phyloP scores from a whole-genome alignment of 2,888 invertebrate genomes.

The Abrostola triplasia region DNA sequence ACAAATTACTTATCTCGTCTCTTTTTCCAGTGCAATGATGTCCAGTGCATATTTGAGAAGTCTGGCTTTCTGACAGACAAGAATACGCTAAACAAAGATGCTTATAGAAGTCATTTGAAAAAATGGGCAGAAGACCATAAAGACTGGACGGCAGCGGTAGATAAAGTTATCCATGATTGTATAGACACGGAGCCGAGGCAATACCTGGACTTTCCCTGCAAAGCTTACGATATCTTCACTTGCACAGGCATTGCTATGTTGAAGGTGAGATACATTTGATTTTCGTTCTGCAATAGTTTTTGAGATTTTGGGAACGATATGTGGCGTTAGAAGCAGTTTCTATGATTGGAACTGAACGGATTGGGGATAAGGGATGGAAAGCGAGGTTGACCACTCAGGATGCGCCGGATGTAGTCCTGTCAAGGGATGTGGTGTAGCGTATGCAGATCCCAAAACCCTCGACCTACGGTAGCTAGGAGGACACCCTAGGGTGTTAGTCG shows the following conservation, averaged over 20 bases:
- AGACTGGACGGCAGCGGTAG: constrained; percentile 74
- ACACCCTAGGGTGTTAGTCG: too few relatives aligned
- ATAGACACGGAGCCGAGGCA: constrained; percentile 78
- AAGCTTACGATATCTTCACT: constrained; percentile 81
- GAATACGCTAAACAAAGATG: constrained; percentile 75
- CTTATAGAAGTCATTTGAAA: constrained; percentile 71
- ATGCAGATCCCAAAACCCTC: too few relatives aligned
- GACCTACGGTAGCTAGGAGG: too few relatives aligned
- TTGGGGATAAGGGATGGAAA: too few relatives aligned
- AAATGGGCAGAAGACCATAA: constrained; percentile 73
- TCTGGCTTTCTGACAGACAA: constrained; percentile 78
- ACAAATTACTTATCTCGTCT: not conserved
- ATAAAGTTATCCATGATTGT: constrained; percentile 78
- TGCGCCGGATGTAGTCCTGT: too few relatives aligned
- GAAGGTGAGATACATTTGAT: constrained; percentile 66
- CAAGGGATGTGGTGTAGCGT: too few relatives aligned
- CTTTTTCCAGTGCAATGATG: constrained; percentile 77
- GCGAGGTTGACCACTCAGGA: too few relatives aligned
- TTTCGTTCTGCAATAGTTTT: too few relatives aligned
- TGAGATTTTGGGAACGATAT: too few relatives aligned
- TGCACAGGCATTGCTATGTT: constrained; percentile 84
- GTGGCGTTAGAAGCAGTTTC: too few relatives aligned
- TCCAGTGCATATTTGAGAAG: constrained; percentile 81
- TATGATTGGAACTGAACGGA: too few relatives aligned
- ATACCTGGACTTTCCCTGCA: constrained; percentile 76